Evolutionary conservation across 1,140 invertebrate genomes (phyloP), one percentile per base, ranked within the genome.

Genomic region (Danaus melanippus): DNA sequence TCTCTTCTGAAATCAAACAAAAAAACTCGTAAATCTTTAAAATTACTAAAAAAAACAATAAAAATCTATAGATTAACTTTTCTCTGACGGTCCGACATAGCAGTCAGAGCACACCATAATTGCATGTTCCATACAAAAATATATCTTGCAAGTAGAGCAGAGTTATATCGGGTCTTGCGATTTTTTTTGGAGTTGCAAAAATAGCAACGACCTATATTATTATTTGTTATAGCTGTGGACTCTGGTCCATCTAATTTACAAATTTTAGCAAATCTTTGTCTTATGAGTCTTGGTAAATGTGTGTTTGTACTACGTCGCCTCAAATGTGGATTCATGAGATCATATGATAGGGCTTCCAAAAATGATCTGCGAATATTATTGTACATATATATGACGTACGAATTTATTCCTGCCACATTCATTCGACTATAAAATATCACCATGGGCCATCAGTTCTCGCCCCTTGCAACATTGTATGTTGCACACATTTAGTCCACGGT

Each of bases 81-180:
- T 12, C 49, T 49, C 46, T 49, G 53, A 53, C 39, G 49, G 42
- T 50, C 52, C 51, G 41, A 15, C 48, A 58, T 58, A 63, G 44
- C 58, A 60, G 44, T 58, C 10, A 62, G 58, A 52, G 46, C 53
- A 64, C 41, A 65, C 58, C 55, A 58, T 65, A 55, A 65, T 42
- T 32, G 58, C 56, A 12, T 60, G 56, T 55, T 66, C 56, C 49
- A 62, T 56, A 56, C 53, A 57, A 62, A 66, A 62, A 53, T 58
- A 60, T 57, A 60, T 58, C 54, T 54, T 58, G 43, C 54, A 62
- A 57, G 56, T 51, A 46, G 45, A 12, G 51, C 58, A n/a, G n/a
- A 60, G 51, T 60, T 60, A 47, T 60, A 51, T 42, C 53, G 48
- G 11, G 61, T 63, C 53, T 63, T 58, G 45, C 56, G 45, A 11